phyloP scores from a whole-genome alignment of 2,113 vertebrate species.

The Podocnemis expansa region DNA sequence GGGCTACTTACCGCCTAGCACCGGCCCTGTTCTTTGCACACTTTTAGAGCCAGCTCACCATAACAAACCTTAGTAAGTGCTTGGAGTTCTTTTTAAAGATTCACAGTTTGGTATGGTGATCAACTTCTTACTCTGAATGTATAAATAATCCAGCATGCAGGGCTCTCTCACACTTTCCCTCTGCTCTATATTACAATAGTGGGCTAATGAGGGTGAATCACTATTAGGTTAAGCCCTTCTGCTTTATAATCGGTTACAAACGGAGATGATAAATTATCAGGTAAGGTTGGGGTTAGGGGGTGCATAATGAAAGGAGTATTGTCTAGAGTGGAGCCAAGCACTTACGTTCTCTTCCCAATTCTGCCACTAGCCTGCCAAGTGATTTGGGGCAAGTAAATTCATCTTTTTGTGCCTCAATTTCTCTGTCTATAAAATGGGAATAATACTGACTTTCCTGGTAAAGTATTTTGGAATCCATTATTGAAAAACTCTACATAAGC shows the following conservation, averaged over 20 bases:
- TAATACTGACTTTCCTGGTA: fast-evolving
- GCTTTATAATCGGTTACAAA: not conserved
- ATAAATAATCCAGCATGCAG: not conserved
- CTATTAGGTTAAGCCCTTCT: not conserved
- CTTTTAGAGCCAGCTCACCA: too few species aligned
- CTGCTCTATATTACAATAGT: not conserved
- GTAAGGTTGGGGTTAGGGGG: too few species aligned
- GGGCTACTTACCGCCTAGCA: too few species aligned
- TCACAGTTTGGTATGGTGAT: too few species aligned
- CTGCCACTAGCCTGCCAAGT: not conserved
- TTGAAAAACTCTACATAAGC: too few species aligned
- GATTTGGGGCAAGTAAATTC: too few species aligned
- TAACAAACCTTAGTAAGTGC: too few species aligned
- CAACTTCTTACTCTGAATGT: not conserved
- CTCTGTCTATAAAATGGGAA: fast-evolving
- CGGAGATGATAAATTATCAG: fast-evolving
- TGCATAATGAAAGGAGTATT: too few species aligned
- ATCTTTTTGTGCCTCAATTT: fast-evolving
- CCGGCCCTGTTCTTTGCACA: too few species aligned
- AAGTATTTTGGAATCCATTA: not conserved
- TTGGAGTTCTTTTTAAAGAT: too few species aligned
- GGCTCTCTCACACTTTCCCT: too few species aligned
- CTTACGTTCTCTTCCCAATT: fast-evolving
- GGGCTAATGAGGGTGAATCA: not conserved
- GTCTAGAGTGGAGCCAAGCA: fast-evolving